Conservation (phyloP, 2,888 invertebrate species). For the Elysia crispata region DNA sequence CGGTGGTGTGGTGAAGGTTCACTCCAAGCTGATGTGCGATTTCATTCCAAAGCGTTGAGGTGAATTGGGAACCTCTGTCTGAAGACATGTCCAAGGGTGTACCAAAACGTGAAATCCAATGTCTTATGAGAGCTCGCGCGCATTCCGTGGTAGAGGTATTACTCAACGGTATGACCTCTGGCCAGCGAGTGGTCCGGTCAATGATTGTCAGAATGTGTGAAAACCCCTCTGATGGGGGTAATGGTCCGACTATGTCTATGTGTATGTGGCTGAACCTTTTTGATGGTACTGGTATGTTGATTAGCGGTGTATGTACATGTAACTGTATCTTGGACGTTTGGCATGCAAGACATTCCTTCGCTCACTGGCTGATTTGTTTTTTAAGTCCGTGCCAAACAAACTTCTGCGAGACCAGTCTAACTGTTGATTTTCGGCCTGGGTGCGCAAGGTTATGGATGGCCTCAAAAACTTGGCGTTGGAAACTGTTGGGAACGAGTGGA, state of each 20-base stretch:
- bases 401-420: background rate
- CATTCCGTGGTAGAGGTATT: background rate
- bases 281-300: background rate
- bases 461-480: conserved; percentile 5
- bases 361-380: background rate
- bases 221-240: background rate
- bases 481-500: background rate
- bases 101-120: conserved; percentile 16
- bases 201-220: background rate
- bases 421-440: conserved; percentile 11
- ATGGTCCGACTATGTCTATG: background rate
- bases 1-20: conserved; percentile 5
- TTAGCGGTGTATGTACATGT: background rate
- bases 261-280: background rate
- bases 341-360: background rate
- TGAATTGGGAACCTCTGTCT: background rate
- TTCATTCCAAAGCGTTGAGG: conserved; percentile 15
- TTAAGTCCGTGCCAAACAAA: conserved; percentile 10
- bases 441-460: conserved; percentile 2
- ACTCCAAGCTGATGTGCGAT: background rate
- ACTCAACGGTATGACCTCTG: background rate
- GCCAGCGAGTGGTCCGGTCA: background rate
- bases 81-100: background rate
- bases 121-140: background rate
- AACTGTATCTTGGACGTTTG: background rate